Evolutionary conservation across 2,888 invertebrate species (phyloP).

Genomic region (Cheilosia grossa): DNA sequence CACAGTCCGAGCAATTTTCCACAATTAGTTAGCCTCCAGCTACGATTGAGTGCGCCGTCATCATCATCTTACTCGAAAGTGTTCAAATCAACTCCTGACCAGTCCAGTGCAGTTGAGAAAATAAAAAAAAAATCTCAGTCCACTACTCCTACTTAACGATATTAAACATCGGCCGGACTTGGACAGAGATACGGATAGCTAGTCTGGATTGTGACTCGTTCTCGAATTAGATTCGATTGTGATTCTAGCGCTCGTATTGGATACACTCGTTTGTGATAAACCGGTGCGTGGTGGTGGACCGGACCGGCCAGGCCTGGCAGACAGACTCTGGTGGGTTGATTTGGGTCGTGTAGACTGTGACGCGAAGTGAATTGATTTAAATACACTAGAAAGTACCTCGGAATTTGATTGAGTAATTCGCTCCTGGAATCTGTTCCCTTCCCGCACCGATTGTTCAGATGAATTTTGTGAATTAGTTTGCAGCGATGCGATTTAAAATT

Average conservation of each 20-base stretch:
- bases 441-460: slow-evolving; percentile 28
- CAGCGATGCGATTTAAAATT: background rate
- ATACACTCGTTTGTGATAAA: slow-evolving; percentile 22
- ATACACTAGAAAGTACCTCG: slow-evolving; percentile 40
- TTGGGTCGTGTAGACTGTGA: slow-evolving; percentile 23
- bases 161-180: slow-evolving; percentile 26
- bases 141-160: slow-evolving; percentile 48
- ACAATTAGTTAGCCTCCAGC: slow-evolving; percentile 75
- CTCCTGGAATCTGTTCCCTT: slow-evolving; percentile 28
- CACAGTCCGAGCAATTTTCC: slow-evolving; percentile 69
- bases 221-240: slow-evolving; percentile 49
- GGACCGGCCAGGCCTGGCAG: background rate
- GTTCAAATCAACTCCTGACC: slow-evolving; percentile 12
- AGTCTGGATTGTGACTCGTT: slow-evolving; percentile 26
- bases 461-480: slow-evolving; percentile 32
- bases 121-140: background rate
- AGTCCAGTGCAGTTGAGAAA: slow-evolving; percentile 40
- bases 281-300: slow-evolving; percentile 34
- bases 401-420: slow-evolving; percentile 47
- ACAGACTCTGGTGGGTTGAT: slow-evolving; percentile 67
- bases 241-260: slow-evolving; percentile 20
- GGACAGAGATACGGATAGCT: slow-evolving; percentile 22
- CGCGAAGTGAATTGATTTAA: slow-evolving; percentile 38
- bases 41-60: slow-evolving; percentile 72
- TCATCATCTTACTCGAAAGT: slow-evolving; percentile 44